A percentile compares a stretch with the other conserved stretches of the same genome.
Conservation (phyloP, 2,888 invertebrate species). For the Sisyra terminalis region DNA sequence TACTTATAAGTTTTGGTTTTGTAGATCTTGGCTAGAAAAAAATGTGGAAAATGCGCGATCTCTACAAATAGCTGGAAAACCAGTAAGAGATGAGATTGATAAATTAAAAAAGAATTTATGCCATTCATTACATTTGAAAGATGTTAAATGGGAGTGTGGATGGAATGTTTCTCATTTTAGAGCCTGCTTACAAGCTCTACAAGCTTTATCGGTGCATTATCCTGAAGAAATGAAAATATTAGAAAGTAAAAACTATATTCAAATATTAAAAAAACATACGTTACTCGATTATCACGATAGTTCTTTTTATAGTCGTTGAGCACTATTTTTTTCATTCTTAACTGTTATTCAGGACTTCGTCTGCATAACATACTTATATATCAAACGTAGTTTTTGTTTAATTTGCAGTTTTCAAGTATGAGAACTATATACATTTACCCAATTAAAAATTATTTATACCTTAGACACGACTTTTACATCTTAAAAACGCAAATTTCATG, state of each 20-base stretch:
- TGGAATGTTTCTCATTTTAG: constrained; percentile 82
- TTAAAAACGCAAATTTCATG: no score
- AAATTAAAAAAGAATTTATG: constrained; percentile 43
- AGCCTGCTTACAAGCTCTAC: constrained; percentile 76
- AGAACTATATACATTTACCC: no score
- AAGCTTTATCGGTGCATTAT: constrained; percentile 59
- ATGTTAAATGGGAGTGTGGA: constrained; percentile 63
- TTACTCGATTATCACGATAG: not conserved
- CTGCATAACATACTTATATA: no score
- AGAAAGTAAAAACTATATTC: constrained; percentile 33
- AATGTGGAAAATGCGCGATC: constrained; percentile 50
- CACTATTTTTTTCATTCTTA: not conserved
- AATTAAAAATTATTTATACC: no score
- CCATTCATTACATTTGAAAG: constrained; percentile 34
- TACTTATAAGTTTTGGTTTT: constrained; percentile 21
- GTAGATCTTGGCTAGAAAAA: constrained; percentile 54
- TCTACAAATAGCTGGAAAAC: constrained; percentile 44
- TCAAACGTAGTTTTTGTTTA: no score
- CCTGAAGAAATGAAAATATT: constrained; percentile 49
- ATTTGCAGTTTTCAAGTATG: no score
- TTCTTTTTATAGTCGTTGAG: no score
- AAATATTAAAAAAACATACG: not conserved
- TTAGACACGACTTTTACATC: no score
- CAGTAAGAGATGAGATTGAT: constrained; percentile 58
- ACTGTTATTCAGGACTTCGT: no score